Base-by-base conservation (phyloP, 2,113 vertebrate genomes). In the Pachypanchax playfairii region DNA sequence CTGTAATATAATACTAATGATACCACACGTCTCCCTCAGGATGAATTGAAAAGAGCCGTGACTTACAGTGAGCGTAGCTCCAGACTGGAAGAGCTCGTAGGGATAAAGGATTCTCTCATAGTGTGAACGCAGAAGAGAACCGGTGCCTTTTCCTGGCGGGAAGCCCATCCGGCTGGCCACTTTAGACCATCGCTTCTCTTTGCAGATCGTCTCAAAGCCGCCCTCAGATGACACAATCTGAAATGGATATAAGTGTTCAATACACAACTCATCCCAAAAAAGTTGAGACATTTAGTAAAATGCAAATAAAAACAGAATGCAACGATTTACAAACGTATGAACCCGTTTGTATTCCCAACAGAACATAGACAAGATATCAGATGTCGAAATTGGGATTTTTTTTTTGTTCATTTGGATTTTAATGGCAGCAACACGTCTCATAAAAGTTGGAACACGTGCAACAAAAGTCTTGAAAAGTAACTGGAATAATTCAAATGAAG, bases 31-130 rank as follows among this genome's bases (percentile, higher is more conserved):
- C n/a, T n/a, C n/a, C n/a, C n/a, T n/a, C 38, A 17, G 38, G n/a
- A 41, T 3, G n/a, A 41, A 42, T 8, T 6, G 39, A 18, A n/a
- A 2, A 9, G 25, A 8, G 41, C 13, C 4, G 17, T 0, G 11
- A 81, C 95, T 95, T 78, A 99, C 97, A 77, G 94, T 96, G 31
- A 98, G 92, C 46, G 95, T 94, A 74, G 96, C 95, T 47, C 97
- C 96, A n/a, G 95, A 95, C 60, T 98, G 96, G 87, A 98, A 99
- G 68, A 99, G 94, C 55, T 99, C 97, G 2, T 99, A 99, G 0
- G 97, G 97, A 82, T 98, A 98, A 5, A 99, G 92, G 82, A 99
- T 95, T 69, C 94, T 90, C 77, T 98, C 95, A 50, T 97, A 98
- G 75, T 98, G 97, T 22, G 94, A 93, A 67, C 97, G 97, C 33